Evolutionary conservation across 2,888 invertebrate species (phyloP).

Genomic region (Drosophila prolongata): DNA sequence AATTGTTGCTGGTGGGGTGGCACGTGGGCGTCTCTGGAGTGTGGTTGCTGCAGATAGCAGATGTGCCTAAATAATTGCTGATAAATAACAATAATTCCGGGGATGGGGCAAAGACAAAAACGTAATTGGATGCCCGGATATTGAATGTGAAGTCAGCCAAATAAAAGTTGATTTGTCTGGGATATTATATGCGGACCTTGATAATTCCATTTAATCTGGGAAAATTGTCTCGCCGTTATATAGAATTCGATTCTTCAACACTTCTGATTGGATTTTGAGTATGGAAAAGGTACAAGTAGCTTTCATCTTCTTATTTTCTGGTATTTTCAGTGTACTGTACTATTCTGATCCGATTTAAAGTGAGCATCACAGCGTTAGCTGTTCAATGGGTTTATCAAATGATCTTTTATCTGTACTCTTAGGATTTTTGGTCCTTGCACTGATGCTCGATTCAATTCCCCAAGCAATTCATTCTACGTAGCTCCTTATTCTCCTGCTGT

Average conservation of each 20-base stretch:
- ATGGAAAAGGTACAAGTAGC: not conserved
- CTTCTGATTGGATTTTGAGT: conserved; percentile 14
- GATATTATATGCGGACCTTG: conserved; percentile 2
- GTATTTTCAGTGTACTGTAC: not conserved
- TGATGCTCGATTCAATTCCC: conserved; percentile 25
- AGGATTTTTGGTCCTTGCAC: conserved; percentile 4
- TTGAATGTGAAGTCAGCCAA: conserved; percentile 37
- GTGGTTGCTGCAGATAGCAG: conserved; percentile 49
- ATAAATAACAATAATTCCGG: conserved; percentile 49
- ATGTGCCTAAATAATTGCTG: conserved; percentile 50
- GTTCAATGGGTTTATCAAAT: conserved; percentile 10
- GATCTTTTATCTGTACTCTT: conserved; percentile 11
- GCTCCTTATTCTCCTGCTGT: conserved; percentile 7
- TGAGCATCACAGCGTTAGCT: not conserved
- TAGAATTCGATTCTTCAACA: conserved; percentile 1
- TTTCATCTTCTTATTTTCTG: not conserved
- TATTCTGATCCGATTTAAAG: not conserved
- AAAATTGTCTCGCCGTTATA: conserved; percentile 17
- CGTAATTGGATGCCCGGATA: conserved; percentile 38
- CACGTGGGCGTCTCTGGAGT: conserved; percentile 32
- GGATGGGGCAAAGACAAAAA: conserved; percentile 11
- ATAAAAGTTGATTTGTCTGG: conserved; percentile 22
- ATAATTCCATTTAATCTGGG: conserved; percentile 12
- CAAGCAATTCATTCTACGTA: conserved; percentile 15
- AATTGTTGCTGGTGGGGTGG: conserved; percentile 19